phyloP scores from a whole-genome alignment of 2,113 vertebrate genomes.

The Apteryx owenii region DNA sequence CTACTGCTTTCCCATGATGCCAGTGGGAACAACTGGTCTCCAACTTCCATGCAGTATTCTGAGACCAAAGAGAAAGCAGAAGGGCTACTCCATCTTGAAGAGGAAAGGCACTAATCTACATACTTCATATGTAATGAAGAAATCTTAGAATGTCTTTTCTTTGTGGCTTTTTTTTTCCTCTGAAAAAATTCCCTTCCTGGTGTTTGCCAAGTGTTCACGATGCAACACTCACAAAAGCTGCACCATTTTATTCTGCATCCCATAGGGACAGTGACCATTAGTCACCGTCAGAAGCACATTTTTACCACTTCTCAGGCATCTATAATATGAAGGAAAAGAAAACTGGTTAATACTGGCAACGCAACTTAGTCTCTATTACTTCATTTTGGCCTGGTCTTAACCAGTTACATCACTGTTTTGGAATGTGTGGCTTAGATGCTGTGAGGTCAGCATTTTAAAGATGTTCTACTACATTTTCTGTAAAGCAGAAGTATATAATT shows the following conservation, averaged over 20 bases:
- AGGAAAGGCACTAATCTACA: neutral
- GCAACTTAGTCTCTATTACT: neutral
- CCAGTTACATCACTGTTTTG: neutral
- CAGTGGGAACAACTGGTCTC: neutral
- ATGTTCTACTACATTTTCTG: neutral
- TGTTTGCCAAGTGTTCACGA: neutral
- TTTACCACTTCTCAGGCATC: neutral
- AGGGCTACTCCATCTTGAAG: neutral
- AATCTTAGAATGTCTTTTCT: neutral
- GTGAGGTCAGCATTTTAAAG: neutral
- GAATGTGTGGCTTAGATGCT: neutral
- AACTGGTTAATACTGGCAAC: neutral
- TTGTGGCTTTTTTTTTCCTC: neutral
- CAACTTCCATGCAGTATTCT: neutral
- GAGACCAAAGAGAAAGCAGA: neutral
- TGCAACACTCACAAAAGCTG: neutral
- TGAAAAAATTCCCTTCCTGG: accelerated
- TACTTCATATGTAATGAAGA: neutral
- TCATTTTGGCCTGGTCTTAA: neutral
- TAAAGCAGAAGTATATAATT: neutral
- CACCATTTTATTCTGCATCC: neutral
- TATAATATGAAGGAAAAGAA: neutral
- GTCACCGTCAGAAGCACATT: neutral
- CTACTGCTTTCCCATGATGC: neutral
- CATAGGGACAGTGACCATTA: neutral